Base-by-base conservation (phyloP, 2,113 vertebrate genomes). In the Falcunculus frontatus region DNA sequence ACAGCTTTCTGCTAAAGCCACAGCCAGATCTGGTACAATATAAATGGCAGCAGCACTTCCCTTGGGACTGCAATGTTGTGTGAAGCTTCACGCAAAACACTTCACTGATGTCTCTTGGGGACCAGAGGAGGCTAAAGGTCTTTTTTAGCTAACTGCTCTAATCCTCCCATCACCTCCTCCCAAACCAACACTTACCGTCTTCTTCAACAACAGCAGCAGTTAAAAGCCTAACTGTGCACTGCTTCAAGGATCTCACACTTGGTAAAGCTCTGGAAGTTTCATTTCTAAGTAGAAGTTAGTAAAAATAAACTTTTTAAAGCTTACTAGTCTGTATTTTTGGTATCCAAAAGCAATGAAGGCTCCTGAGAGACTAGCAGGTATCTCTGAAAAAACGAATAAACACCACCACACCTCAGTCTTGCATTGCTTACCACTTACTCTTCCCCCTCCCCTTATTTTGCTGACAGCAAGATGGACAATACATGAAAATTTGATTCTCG, bases 401-500 rank as follows among this genome's bases (percentile, higher is more conserved):
- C 25, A 64, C 7, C 29, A 79, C 39, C 7, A n/a, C 17, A 84
- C 21, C 32, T 80, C 67, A 82, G n/a, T 49, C 62, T 52, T n/a
- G 49, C 39, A 49, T 19, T 37, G 82, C 23, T 80, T 67, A 52
- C 35, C 39, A 49, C 16, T 50, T 75, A 85, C 90, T 85, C 87
- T 60, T 52, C 20, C 39, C 59, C 42, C 57, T 69, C 29, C 84
- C 55, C 88, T 96, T 91, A 77, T 90, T 87, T 89, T 95, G 96
- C 95, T 97, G 95, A 96, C 96, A 95, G 96, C 91, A 97, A 89
- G 96, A 98, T 96, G 97, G 97, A 97, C 96, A 96, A 80, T 92
- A 93, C 89, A 97, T 98, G 97, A 97, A 98, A 97, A 98, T 91
- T 90, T 97, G 97, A 98, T 98, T 98, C 96, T 97, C 87, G 92